Base-by-base conservation (phyloP, 2,797 vertebrate genomes). In the Accipiter minullus region DNA sequence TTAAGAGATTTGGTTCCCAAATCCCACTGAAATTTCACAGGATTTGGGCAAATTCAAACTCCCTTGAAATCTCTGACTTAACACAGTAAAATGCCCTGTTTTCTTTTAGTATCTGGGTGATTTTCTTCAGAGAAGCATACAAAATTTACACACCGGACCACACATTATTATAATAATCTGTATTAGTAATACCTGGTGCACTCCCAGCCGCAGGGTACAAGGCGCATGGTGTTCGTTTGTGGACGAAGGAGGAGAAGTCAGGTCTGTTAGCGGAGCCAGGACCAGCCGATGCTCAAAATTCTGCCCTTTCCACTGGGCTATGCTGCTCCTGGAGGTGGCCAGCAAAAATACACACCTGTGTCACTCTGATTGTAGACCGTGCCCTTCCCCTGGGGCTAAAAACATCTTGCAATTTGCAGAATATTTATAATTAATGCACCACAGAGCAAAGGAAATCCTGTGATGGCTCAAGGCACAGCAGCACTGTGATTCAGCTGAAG, bases 141-240 rank as follows among this genome's bases (percentile, higher is more conserved):
- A 55, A 31, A 23, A 62, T 45, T 47, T 38, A 12, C 55, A 34
- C 68, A 21, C 34, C 1, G 1, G 36, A 27, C 36, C 14, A 8
- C 3, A 1, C 3, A 1, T 12, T 22, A 7, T 15, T 29, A 4
- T 4, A 32, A 59, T 36, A 40, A 79, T 9, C 31, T 2, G 0
- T 3, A 12, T 25, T 6, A 50, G 45, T 3, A 19, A 40, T 45
- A 71, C 44, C 80, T 9, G 23, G 31, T 2, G 2, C 6, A 0
- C 40, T 44, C 64, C 48, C 63, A 53, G 64, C 17, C 1, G 1
- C 34, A 17, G 67, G 40, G 44, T 17, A 9, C 7, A 6, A 44
- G 47, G 25, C 2, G 0, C 42, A 31, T 44, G 9, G 0, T 2
- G 14, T 15, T 9, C 26, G 27, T 27, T n/a, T 20, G 36, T 5